Percentiles rank a stretch among this genome's conserved stretches.
phyloP scores from a whole-genome alignment of 1,140 invertebrate species.

The Drosophila persimilis region DNA sequence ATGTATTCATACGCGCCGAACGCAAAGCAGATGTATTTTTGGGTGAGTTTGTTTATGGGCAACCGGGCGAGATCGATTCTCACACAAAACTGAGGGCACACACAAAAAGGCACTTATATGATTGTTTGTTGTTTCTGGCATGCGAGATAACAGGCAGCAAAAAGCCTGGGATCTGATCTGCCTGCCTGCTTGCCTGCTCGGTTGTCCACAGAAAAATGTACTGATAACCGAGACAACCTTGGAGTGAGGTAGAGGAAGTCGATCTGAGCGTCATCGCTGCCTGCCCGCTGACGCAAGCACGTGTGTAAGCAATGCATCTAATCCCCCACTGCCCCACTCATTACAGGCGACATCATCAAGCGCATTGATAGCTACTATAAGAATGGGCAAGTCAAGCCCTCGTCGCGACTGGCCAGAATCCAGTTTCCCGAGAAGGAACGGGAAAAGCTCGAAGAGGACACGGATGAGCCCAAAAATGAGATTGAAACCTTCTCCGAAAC shows the following conservation, averaged over 20 bases:
- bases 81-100: conserved; percentile 40
- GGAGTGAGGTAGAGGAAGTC: background rate
- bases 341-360: conserved; percentile 74
- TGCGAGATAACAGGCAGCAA: conserved; percentile 20
- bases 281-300: conserved; percentile 21
- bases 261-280: conserved; percentile 17
- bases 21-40: conserved; percentile 77
- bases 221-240: conserved; percentile 59
- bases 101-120: conserved; percentile 3
- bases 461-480: conserved; percentile 60
- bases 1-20: conserved; percentile 76
- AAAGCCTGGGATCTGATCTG: conserved; percentile 6
- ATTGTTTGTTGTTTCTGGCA: conserved; percentile 13
- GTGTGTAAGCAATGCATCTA: conserved; percentile 15
- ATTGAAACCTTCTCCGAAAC: conserved; percentile 77
- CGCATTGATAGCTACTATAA: conserved; percentile 74
- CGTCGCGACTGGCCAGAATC: conserved; percentile 43
- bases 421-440: conserved; percentile 57
- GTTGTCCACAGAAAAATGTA: no score
- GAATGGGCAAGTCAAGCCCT: conserved; percentile 17
- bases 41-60: conserved; percentile 56
- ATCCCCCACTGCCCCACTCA: background rate
- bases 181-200: no score
- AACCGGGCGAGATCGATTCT: conserved; percentile 32
- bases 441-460: conserved; percentile 49